Evolutionary conservation across 2,888 invertebrate species (phyloP), one percentile per base, ranked within the genome.

Genomic region (Acrocyrtus sp.): DNA sequence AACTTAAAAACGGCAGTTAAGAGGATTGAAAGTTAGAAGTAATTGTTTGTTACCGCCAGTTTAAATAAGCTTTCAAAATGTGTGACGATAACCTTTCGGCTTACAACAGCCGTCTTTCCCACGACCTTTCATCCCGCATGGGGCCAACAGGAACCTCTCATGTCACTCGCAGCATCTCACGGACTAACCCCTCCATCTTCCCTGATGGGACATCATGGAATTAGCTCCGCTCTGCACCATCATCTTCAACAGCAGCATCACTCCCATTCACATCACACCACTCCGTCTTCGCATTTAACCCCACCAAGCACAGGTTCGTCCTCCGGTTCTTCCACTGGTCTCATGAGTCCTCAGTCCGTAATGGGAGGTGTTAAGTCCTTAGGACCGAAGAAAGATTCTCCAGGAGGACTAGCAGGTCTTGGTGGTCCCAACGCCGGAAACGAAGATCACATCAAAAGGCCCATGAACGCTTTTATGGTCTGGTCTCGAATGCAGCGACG

Each of bases 381-480:
- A 4, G 67, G 70, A 65, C 67, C 66, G 65, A 67, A 75, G 63
- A 68, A 68, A 45, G 58, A 70, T 68, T 67, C 67, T 72, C 63
- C 63, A 27, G 77, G 68, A 51, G 72, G 74, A 27, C 67, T 73
- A 54, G 65, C 63, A 5, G 76, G 75, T 41, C 70, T 74, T 56
- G 70, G 67, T 47, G 68, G 72, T 45, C 41, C 63, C 24, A 61
- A 61, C 43, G 22, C 74, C 17, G 51, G 27, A 1, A 56, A 60
- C 39, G 68, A 74, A 65, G 76, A 78, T 76, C 95, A 96, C 85
- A 95, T 98, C 83, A 98, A 97, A 85, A 87, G 97, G 21, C 97
- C 97, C 1, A 97, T 98, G 97, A 97, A 97, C 86, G 96, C 97
- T 0, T 97, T 97, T 86, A 97, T 97, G 96, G 75, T 75, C 10